These are phyloP conservation scores for Drosophila sulfurigaster DNA, from an alignment of 1,140 invertebrate species.

Conservation along the genomic window DNA sequence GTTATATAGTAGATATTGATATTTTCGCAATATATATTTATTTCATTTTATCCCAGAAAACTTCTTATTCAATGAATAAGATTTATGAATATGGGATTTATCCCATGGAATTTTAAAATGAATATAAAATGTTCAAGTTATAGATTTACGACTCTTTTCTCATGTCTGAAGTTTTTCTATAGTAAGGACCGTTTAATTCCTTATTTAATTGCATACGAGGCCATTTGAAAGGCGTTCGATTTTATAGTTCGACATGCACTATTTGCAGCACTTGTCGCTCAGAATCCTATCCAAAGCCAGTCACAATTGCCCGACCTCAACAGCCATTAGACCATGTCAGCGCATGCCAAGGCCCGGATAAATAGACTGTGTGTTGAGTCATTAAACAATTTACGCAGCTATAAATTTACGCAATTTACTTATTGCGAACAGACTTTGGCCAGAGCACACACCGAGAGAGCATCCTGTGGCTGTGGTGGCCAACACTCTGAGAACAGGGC, in stretches of 20 bases:
- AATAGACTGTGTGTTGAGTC: constrained; percentile 78
- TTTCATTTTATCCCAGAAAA: too few species aligned
- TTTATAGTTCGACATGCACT: constrained; percentile 21
- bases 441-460: constrained; percentile 40
- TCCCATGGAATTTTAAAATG: too few species aligned
- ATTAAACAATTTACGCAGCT: constrained; percentile 84
- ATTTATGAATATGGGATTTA: too few species aligned
- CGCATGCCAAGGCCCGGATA: constrained; percentile 60
- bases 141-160: background rate
- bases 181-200: background rate
- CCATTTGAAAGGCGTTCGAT: background rate
- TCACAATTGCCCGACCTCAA: constrained; percentile 43
- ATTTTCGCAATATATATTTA: too few species aligned
- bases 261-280: constrained; percentile 39
- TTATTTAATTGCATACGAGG: background rate
- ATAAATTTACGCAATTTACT: constrained; percentile 84
- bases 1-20: too few species aligned
- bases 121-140: too few species aligned
- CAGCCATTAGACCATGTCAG: constrained; percentile 70
- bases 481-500: constrained; percentile 38
- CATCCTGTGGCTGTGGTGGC: constrained; percentile 33
- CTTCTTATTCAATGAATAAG: too few species aligned
- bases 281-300: constrained; percentile 12
- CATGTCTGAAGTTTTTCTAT: accelerated
- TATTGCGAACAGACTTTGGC: constrained; percentile 58